Evolutionary conservation across 2,113 vertebrate species (phyloP), one percentile per base, ranked within the genome.

Genomic region (Atlantisia rogersi): DNA sequence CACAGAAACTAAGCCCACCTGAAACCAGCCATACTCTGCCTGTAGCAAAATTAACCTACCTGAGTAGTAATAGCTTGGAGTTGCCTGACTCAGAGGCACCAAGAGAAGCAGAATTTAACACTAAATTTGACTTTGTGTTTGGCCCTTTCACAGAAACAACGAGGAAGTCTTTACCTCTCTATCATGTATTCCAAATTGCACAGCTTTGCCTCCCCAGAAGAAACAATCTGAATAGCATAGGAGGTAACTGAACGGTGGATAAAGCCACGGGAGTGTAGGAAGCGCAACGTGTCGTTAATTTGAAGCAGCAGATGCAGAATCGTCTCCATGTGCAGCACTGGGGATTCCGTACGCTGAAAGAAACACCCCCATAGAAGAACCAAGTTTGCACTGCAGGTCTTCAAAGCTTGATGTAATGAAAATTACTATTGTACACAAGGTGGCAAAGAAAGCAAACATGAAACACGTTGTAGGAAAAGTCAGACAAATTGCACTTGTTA

Each of bases 121-220:
- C 62, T 39, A 19, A 35, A 50, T 64, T 50, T 50, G 13, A 21
- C 16, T 42, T 59, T 53, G 17, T 39, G 12, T 53, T 58, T 70
- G 24, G 11, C 15, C 25, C 40, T 84, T 81, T 31, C 15, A 7
- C 40, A 60, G 62, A 28, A 26, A 16, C 2, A n/a, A 26, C 2
- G 2, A 11, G 68, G 37, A n/a, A 7, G 70, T 18, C 15, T 64
- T 79, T 71, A 98, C 98, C 98, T 98, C 96, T 98, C 97, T 31
- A 98, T 55, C 98, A 98, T 96, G 86, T 98, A 97, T 59, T 98
- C 98, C 94, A 98, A 90, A 93, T 98, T 98, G 86, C 98, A 97
- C 9, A 98, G 95, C 93, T 98, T 98, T 4, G 98, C 98, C 86
- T 98, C 95, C 17, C 98, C 97, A 1, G 95, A 69, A 42, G 97